Conservation (phyloP, 2,113 vertebrate genomes). For the Podarcis cretensis region DNA sequence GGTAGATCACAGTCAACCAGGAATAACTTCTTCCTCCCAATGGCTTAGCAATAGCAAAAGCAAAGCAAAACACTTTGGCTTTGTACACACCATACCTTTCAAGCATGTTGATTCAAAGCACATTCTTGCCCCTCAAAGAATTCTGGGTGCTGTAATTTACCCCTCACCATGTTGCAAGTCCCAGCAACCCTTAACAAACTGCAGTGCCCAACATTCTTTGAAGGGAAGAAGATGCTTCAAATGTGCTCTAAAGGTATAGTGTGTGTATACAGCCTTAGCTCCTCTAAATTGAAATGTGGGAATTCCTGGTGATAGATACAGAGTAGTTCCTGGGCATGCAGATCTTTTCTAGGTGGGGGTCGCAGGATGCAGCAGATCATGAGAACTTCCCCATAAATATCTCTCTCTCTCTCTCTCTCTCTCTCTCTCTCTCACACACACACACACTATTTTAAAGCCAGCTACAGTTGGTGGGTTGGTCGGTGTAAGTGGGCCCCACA, state of each 20-base stretch:
- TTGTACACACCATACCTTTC: no score
- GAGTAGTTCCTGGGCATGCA: not conserved
- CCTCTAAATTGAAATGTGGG: not conserved
- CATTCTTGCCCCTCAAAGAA: no score
- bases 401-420: not conserved
- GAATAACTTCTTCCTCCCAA: not conserved
- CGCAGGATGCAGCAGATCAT: not conserved
- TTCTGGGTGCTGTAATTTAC: no score
- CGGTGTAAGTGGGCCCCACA: not conserved
- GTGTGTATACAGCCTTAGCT: no score
- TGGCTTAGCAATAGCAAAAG: no score
- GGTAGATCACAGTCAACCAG: not conserved
- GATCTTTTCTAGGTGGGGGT: not conserved
- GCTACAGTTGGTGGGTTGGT: not conserved
- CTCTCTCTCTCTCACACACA: not conserved
- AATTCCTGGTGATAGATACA: not conserved
- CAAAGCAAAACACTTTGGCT: no score
- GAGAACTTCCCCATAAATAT: not conserved
- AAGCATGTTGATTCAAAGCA: no score
- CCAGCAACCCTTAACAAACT: no score
- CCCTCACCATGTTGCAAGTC: no score
- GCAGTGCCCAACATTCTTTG: no score
- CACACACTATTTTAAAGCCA: not conserved
- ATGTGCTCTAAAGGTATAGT: no score
- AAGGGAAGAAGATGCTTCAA: no score